Evolutionary conservation across 92 coral and sea anemone genomes (phyloP), one percentile per base, ranked within the genome.

Genomic region (Galaxea fascicularis): DNA sequence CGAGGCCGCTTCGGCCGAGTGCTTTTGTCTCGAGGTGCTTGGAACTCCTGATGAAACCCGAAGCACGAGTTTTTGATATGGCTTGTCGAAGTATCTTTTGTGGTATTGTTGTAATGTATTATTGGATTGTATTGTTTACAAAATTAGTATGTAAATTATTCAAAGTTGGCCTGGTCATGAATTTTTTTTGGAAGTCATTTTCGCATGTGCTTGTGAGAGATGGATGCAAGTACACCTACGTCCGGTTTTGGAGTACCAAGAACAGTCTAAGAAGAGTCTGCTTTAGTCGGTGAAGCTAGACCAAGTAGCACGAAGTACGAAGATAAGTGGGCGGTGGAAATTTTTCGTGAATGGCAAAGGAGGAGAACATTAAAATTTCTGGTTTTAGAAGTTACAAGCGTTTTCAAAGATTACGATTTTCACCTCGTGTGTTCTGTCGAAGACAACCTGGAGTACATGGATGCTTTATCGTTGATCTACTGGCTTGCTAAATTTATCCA

Each of bases 361-460:
- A 66, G 76, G 77, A 80, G 85, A 67, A 65, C 73, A 66, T 11
- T 47, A n/a, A n/a, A 66, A 68, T 14, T 47, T 68, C 28, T 65
- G 63, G 85, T 62, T 78, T 78, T 68, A 57, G 83, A 79, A 79
- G 84, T 79, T 79, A 65, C 74, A 79, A 79, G 74, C 16, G 64
- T 79, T 65, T 79, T 79, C 67, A 64, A 79, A 63, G 74, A 79
- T 63, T 65, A 79, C 73, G 74, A 47, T 35, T 71, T 41, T n/a
- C 76, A 71, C 26, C 76, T 44, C 76, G 76, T 71, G n/a, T n/a
- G n/a, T n/a, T n/a, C n/a, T n/a, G n/a, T n/a, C n/a, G n/a, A n/a
- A n/a, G n/a, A n/a, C n/a, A 79, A 27, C 66, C 39, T 65, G 52
- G 52, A 64, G 85, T 75, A 65, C 27, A 79, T 46, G 65, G 76